These are phyloP conservation scores for Bemisia tabaci DNA, from an alignment of 1,140 invertebrate genomes.

Conservation along the genomic window DNA sequence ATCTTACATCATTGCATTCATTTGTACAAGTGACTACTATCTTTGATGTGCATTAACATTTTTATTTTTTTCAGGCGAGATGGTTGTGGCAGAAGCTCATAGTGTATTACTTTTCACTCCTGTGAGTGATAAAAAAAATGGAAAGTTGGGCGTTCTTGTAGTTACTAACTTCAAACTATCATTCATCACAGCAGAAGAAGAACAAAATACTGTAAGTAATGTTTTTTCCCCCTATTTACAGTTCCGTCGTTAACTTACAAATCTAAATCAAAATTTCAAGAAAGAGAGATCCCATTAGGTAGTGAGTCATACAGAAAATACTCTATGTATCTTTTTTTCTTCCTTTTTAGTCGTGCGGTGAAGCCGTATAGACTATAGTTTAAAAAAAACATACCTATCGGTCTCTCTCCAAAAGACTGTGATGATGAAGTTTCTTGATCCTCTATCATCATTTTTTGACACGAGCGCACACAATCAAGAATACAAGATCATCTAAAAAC, in stretches of 20 bases:
- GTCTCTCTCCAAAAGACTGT: too few species aligned
- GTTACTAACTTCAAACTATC: constrained; percentile 78
- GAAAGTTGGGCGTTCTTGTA: constrained; percentile 60
- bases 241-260: too few species aligned
- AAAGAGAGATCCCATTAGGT: too few species aligned
- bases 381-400: too few species aligned
- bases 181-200: constrained; percentile 55
- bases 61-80: constrained; percentile 47
- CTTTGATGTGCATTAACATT: too few species aligned
- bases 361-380: too few species aligned
- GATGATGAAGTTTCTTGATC: background rate
- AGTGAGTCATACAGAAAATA: too few species aligned
- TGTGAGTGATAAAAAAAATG: constrained; percentile 58
- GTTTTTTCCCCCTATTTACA: constrained; percentile 7
- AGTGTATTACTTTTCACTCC: constrained; percentile 68
- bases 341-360: background rate
- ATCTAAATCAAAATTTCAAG: too few species aligned
- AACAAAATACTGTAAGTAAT: constrained; percentile 33
- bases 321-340: background rate
- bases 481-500: too few species aligned
- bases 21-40: too few species aligned
- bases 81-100: constrained; percentile 57
- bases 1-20: too few species aligned
- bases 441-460: background rate
- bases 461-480: too few species aligned